These are phyloP conservation scores for Apodemia mormo DNA, from an alignment of 2,888 invertebrate genomes.

Conservation along the genomic window DNA sequence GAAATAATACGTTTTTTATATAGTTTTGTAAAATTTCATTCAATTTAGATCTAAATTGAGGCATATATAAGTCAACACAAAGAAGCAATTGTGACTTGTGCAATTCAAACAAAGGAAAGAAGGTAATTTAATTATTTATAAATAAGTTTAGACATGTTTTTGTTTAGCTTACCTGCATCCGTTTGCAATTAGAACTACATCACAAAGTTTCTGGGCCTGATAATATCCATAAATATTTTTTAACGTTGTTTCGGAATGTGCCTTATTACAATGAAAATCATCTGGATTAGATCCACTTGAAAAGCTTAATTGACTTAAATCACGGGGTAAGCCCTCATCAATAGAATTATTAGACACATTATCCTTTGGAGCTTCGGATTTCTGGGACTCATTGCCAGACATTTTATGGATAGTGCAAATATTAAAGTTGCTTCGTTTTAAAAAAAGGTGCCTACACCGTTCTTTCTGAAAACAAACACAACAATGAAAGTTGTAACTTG, in stretches of 20 bases:
- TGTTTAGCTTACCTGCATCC: conserved; percentile 78
- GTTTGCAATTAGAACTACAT: conserved; percentile 92
- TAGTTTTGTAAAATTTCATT: background rate
- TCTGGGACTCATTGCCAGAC: conserved; percentile 69
- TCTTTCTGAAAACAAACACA: conserved; percentile 17
- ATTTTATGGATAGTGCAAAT: conserved; percentile 46
- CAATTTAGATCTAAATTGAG: background rate
- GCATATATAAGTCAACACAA: conserved; percentile 14
- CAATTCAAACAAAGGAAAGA: conserved; percentile 29
- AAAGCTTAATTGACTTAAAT: conserved; percentile 85
- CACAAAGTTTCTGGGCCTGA: conserved; percentile 91
- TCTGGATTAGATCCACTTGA: conserved; percentile 87
- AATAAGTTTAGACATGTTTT: conserved; percentile 21
- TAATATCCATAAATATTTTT: conserved; percentile 92
- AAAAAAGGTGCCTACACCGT: background rate
- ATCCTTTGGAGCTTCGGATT: conserved; percentile 67
- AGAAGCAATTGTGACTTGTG: conserved; percentile 21
- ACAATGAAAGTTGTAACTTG: conserved; percentile 29
- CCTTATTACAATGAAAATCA: conserved; percentile 88
- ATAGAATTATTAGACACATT: conserved; percentile 76
- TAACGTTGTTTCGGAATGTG: conserved; percentile 91
- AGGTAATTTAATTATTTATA: background rate
- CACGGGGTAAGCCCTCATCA: conserved; percentile 83
- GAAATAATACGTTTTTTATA: background rate
- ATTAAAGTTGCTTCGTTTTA: conserved; percentile 14